These are phyloP conservation scores for Calonectris borealis DNA, from an alignment of 2,113 vertebrate species.

Conservation along the genomic window DNA sequence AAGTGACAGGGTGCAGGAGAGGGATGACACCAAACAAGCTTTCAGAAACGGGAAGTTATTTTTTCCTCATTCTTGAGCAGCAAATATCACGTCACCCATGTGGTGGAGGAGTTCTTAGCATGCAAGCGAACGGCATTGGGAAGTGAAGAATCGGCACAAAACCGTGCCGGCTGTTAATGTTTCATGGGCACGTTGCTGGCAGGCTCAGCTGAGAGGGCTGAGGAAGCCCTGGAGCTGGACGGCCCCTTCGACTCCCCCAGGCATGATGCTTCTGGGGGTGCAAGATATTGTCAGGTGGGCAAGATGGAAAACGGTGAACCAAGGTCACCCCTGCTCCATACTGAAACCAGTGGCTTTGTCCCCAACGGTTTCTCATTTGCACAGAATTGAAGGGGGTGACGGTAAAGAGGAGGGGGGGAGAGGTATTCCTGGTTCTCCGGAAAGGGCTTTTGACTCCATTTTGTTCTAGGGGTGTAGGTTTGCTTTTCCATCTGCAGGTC, in stretches of 20 bases:
- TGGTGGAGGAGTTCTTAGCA: background rate
- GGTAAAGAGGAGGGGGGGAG: background rate
- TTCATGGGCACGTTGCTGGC: rapidly evolving
- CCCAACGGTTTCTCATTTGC: background rate
- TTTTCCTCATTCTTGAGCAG: background rate
- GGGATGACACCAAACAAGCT: background rate
- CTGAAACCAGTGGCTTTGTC: background rate
- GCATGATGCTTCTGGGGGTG: background rate
- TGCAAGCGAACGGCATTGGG: rapidly evolving
- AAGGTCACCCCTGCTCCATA: background rate
- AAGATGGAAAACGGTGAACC: background rate
- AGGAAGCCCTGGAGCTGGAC: background rate
- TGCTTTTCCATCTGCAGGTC: background rate
- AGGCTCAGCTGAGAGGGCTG: background rate
- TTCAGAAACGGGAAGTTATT: background rate
- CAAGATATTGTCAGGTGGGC: background rate
- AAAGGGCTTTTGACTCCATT: background rate
- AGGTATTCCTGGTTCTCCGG: background rate
- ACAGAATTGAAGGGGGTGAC: background rate
- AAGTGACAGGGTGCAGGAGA: background rate
- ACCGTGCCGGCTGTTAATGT: background rate
- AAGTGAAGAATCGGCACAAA: background rate
- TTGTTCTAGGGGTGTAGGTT: background rate
- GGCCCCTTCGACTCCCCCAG: rapidly evolving
- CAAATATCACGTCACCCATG: background rate